Conservation (phyloP, 1,140 invertebrate genomes). For the Brachionus rubens region DNA sequence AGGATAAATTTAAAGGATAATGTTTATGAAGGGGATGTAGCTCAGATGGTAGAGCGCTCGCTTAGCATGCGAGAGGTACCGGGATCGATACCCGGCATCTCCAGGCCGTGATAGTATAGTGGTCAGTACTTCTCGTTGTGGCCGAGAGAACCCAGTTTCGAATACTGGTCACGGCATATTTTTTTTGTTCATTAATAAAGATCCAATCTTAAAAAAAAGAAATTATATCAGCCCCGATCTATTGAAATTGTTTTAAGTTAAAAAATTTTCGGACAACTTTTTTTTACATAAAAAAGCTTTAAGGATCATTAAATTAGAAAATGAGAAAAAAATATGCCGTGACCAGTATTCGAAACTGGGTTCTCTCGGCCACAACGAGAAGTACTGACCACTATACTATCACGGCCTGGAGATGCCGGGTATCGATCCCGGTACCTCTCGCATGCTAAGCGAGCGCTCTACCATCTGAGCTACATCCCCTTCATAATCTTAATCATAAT, state of each 20-base stretch:
- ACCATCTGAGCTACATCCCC: constrained; percentile 44
- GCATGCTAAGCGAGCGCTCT: constrained; percentile 45
- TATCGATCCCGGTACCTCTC: constrained; percentile 45
- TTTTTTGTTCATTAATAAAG: constrained; percentile 47
- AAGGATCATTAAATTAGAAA: background rate
- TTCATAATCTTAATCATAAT: no score
- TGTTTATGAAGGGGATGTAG: constrained; percentile 48
- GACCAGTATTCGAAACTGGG: constrained; percentile 89
- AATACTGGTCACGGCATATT: constrained; percentile 85
- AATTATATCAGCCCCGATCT: no score
- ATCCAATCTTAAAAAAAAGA: no score
- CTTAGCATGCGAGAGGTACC: constrained; percentile 47
- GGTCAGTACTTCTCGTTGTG: constrained; percentile 87
- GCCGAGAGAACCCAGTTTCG: constrained; percentile 87
- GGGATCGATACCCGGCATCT: constrained; percentile 47
- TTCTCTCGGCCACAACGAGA: constrained; percentile 86
- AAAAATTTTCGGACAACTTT: no score
- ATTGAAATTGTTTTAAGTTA: no score
- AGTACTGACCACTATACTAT: constrained; percentile 87
- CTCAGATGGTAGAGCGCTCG: constrained; percentile 47
- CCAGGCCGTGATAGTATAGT: constrained; percentile 78
- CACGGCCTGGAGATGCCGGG: constrained; percentile 63
- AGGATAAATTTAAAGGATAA: no score
- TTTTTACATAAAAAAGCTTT: no score
- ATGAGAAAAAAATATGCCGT: constrained; percentile 67